These are phyloP conservation scores for Petrocephalus schoutedeni DNA, from an alignment of 2,797 vertebrate genomes.

Conservation along the genomic window DNA sequence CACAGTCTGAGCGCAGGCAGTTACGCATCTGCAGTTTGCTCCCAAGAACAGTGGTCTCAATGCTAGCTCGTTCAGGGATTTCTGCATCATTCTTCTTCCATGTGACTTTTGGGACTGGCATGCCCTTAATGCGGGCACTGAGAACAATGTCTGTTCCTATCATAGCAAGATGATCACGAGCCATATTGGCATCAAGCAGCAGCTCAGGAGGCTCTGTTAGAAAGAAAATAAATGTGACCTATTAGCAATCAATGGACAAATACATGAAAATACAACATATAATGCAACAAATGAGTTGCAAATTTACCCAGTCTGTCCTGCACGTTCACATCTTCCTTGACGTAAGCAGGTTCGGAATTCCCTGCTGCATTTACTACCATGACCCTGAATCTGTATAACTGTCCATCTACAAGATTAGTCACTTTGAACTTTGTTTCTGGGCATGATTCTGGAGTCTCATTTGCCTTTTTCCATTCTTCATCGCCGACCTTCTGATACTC, in stretches of 20 bases:
- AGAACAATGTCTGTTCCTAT: constrained; percentile 84
- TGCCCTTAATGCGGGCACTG: constrained; percentile 84
- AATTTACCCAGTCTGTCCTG: constrained; percentile 90
- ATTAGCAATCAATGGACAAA: background rate
- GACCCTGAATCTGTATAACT: constrained; percentile 82
- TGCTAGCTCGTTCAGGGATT: constrained; percentile 76
- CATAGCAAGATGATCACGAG: constrained; percentile 85
- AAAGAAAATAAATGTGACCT: constrained; percentile 31
- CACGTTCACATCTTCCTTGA: constrained; percentile 81
- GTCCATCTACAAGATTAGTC: constrained; percentile 75
- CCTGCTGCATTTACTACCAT: constrained; percentile 89
- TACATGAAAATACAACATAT: background rate
- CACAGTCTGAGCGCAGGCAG: constrained; percentile 80
- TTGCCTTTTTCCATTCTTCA: constrained; percentile 85
- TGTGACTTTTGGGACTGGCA: constrained; percentile 84
- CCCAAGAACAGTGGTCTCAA: constrained; percentile 74
- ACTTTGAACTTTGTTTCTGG: constrained; percentile 85
- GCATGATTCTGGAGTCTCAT: constrained; percentile 82
- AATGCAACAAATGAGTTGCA: constrained; percentile 8
- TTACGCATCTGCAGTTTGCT: constrained; percentile 92
- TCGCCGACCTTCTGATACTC: constrained; percentile 90
- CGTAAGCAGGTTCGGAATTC: constrained; percentile 84
- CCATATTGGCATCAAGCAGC: constrained; percentile 92
- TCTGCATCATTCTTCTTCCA: constrained; percentile 89
- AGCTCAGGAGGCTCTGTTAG: constrained; percentile 85